Conservation (phyloP, 2,888 invertebrate species). For the Ormyrus thymus region DNA sequence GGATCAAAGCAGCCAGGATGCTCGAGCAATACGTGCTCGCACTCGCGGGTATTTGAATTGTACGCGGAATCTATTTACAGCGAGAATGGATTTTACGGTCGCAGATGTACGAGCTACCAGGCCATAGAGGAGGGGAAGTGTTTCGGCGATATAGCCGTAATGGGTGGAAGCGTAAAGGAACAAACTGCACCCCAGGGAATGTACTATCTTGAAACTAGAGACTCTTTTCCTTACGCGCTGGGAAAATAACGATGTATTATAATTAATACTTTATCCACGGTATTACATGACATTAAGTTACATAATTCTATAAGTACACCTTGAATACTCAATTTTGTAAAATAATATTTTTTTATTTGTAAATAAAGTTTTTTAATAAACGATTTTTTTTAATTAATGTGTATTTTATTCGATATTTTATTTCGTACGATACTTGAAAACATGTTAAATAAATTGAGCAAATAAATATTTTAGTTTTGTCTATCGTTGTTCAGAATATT, state of each 20-base stretch:
- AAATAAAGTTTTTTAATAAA: conserved; percentile 4
- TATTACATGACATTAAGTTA: conserved; percentile 16
- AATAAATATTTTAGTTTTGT: too few species aligned
- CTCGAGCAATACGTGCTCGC: conserved; percentile 63
- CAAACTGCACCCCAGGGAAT: background rate
- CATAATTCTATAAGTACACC: background rate
- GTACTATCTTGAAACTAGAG: conserved; percentile 41
- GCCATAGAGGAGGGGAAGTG: conserved; percentile 35
- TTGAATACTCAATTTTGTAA: background rate
- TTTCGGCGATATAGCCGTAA: conserved; percentile 31
- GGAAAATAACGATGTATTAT: conserved; percentile 4
- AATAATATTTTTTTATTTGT: background rate
- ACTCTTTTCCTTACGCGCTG: conserved; percentile 28
- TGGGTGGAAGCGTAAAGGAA: conserved; percentile 39
- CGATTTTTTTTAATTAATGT: background rate
- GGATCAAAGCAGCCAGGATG: conserved; percentile 69
- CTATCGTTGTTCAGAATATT: background rate
- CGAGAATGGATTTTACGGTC: conserved; percentile 58
- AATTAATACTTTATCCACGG: background rate
- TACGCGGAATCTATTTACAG: conserved; percentile 69
- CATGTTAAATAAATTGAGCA: too few species aligned
- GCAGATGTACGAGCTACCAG: conserved; percentile 49
- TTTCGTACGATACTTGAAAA: too few species aligned
- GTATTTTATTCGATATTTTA: too few species aligned
- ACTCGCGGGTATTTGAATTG: conserved; percentile 64